phyloP scores from a whole-genome alignment of 2,888 invertebrate species.

The Diadromus collaris region DNA sequence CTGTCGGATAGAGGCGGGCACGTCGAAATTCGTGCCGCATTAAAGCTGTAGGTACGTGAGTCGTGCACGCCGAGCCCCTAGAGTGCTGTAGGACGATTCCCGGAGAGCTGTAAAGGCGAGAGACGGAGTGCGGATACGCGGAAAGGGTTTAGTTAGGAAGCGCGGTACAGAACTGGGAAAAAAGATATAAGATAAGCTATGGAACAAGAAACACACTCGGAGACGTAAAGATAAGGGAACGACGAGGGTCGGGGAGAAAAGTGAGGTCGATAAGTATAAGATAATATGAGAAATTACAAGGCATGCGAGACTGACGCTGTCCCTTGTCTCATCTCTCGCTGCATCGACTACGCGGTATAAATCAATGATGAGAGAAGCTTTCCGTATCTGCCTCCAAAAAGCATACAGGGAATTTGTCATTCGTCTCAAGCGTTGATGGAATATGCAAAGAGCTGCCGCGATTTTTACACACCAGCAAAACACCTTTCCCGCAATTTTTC shows the following conservation, averaged over 20 bases:
- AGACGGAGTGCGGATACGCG: constrained; percentile 14
- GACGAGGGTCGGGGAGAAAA: not conserved
- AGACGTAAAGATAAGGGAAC: constrained; percentile 6
- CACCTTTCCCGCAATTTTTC: constrained; percentile 20
- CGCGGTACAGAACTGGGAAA: constrained; percentile 23
- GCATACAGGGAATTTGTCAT: constrained; percentile 46
- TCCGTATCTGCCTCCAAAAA: constrained; percentile 42
- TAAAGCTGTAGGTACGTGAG: constrained; percentile 53
- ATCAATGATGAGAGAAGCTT: constrained; percentile 29
- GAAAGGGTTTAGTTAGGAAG: constrained; percentile 36
- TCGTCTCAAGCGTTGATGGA: constrained; percentile 30
- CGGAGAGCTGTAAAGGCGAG: constrained; percentile 25
- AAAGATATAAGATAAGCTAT: not conserved
- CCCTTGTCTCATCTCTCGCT: constrained; percentile 67
- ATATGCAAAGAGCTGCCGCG: constrained; percentile 34
- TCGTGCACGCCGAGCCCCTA: constrained; percentile 35
- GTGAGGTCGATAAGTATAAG: not conserved
- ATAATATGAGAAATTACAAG: constrained; percentile 66
- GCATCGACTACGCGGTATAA: constrained; percentile 44
- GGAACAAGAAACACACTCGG: constrained; percentile 1
- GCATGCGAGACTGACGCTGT: constrained; percentile 66
- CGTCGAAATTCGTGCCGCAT: constrained; percentile 25
- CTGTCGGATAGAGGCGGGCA: constrained; percentile 6
- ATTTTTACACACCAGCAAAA: not conserved
- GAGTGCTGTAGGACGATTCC: constrained; percentile 38